A percentile compares a stretch with the other conserved stretches of the same genome.
Conservation (phyloP, 2,797 vertebrate genomes). For the Spheniscus humboldti region DNA sequence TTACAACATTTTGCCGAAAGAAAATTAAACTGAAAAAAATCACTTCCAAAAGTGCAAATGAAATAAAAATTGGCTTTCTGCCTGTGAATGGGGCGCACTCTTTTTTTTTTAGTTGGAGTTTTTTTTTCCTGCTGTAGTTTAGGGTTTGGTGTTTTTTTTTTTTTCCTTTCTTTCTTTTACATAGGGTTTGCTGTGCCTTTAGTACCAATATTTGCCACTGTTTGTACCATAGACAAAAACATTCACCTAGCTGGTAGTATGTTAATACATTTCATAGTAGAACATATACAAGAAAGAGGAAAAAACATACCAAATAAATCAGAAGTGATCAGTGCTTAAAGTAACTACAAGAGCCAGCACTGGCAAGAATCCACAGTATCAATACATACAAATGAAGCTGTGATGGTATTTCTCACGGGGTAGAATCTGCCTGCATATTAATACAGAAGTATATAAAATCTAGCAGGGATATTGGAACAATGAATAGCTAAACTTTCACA, state of each 20-base stretch:
- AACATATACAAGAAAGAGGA: slow-evolving; percentile 62
- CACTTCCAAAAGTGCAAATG: slow-evolving; percentile 63
- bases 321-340: slow-evolving; percentile 72
- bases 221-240: slow-evolving; percentile 60
- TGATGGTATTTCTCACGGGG: slow-evolving; percentile 51
- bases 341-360: slow-evolving; percentile 64
- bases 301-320: slow-evolving; percentile 65
- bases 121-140: not conserved
- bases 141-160: not conserved
- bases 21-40: slow-evolving; percentile 57
- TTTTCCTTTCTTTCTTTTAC: not conserved
- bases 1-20: slow-evolving; percentile 39
- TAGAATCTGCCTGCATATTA: slow-evolving; percentile 62
- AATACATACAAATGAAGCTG: slow-evolving; percentile 67
- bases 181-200: slow-evolving; percentile 12
- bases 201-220: slow-evolving; percentile 15
- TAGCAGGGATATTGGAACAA: slow-evolving; percentile 62
- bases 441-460: slow-evolving; percentile 70
- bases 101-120: not conserved
- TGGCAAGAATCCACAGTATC: slow-evolving; percentile 70
- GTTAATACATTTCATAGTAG: slow-evolving; percentile 66
- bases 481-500: slow-evolving; percentile 61
- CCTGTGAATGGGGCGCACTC: not conserved
- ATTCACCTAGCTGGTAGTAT: slow-evolving; percentile 57
- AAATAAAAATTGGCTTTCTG: slow-evolving; percentile 19